Base-by-base conservation (phyloP, 1,140 invertebrate species). In the Penaeus japonicus region DNA sequence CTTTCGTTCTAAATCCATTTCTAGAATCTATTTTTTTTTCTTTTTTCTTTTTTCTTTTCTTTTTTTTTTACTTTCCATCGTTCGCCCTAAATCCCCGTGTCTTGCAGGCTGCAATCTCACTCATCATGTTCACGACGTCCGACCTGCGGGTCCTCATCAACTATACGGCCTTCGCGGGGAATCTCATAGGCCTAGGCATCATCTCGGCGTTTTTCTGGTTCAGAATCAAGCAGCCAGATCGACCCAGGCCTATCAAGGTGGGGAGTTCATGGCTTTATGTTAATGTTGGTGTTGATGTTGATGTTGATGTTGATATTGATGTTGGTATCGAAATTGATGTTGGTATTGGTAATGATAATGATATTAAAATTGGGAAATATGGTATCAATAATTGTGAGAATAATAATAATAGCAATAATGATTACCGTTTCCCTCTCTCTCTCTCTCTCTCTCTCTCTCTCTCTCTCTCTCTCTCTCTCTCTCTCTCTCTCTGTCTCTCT, bases 141-240 rank as follows among this genome's bases (percentile, higher is more conserved):
- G 55, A 82, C 53, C 22, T 82, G 55, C 20, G 20, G 0, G 55
- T 59, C 18, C 80, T 82, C 80, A 82, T 82, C 53, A 82, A 82
- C 80, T 82, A 82, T 54, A 24, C 22, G 10, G n/a, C 24, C 55
- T 82, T 82, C 30, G 24, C 80, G 15, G 30, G n/a, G 7, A 82
- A 57, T n/a, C 0, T 82, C 7, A 15, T 62, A 15, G 55, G 53
- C 17, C 54, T 82, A 10, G 80, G 54, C 22, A 15, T 20, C 55
- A 82, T 82, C 30, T n/a, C 18, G n/a, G n/a, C 80, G 15, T 82
- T 82, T 57, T 82, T 82, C 80, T 82, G 55, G 53, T 82, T 82
- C 54, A n/a, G 80, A 4, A 62, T 82, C 54, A 82, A 82, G 53
- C 53, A 82, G 30, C 80, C 80, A 27, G 80, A 82, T 15, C 80